Percentiles rank a stretch among this genome's conserved stretches.
phyloP scores from a whole-genome alignment of 2,888 invertebrate species.

The Chrysotoxum bicinctum region DNA sequence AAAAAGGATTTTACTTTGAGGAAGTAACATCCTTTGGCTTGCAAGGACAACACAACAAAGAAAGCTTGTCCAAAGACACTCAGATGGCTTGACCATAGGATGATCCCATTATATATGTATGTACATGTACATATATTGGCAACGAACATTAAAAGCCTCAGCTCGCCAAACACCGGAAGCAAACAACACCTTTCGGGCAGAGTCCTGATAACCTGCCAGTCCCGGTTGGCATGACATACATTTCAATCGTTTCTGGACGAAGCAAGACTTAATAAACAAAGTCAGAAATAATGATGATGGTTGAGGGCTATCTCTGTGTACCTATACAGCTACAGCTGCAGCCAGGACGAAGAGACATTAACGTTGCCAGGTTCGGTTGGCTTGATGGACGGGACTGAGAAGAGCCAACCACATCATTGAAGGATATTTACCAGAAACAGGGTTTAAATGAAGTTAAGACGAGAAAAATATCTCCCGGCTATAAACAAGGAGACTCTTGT shows the following conservation, averaged over 20 bases:
- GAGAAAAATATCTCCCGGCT: constrained; percentile 45
- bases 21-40: not conserved
- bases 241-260: constrained; percentile 54
- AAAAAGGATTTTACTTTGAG: not conserved
- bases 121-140: not conserved
- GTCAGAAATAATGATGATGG: constrained; percentile 44
- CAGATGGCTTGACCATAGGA: not conserved
- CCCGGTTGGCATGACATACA: constrained; percentile 63
- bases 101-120: not conserved
- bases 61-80: not conserved
- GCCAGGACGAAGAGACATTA: constrained; percentile 1
- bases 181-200: constrained; percentile 43
- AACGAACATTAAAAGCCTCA: not conserved
- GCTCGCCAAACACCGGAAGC: constrained; percentile 22
- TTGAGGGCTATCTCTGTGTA: not conserved
- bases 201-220: constrained; percentile 42
- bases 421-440: constrained; percentile 45
- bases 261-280: constrained; percentile 62
- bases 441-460: constrained; percentile 59
- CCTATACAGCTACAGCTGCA: not conserved
- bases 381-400: not conserved
- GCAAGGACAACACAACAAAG: not conserved
- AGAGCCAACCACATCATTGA: constrained; percentile 49
- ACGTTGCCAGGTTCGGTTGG: not conserved
- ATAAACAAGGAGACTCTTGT: constrained; percentile 18